A percentile compares a stretch with the other conserved stretches of the same genome.
Evolutionary conservation across 2,797 vertebrate genomes (phyloP).

Genomic region (Pseudomugil tenellus): DNA sequence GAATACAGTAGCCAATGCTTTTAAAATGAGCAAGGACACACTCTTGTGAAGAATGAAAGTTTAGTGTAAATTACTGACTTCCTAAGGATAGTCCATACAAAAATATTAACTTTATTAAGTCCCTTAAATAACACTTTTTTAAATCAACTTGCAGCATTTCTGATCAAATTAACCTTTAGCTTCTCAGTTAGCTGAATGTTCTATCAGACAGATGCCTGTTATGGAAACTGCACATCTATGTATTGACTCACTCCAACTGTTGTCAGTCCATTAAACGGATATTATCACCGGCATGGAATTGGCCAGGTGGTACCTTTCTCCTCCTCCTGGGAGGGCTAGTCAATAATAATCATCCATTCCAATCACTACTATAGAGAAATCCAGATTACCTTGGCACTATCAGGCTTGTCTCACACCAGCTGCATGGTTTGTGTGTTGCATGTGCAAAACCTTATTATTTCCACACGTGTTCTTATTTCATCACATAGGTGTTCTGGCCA

Average conservation of each 20-base stretch:
- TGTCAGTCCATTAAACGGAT: background rate
- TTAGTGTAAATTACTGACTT: constrained; percentile 30
- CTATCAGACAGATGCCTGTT: background rate
- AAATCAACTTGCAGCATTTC: background rate
- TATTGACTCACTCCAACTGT: background rate
- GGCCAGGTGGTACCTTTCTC: background rate
- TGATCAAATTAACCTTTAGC: background rate
- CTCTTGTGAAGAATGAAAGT: constrained; percentile 25
- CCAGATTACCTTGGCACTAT: background rate
- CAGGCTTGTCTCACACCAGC: background rate
- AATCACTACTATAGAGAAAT: background rate
- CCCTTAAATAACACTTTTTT: background rate
- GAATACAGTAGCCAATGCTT: constrained; percentile 39
- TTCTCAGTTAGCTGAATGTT: background rate
- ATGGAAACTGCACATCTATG: background rate
- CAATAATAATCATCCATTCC: background rate
- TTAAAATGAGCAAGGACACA: constrained; percentile 62
- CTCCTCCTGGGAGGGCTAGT: background rate
- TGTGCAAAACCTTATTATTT: background rate
- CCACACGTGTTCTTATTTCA: background rate
- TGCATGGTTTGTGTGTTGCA: background rate
- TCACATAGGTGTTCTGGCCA: background rate
- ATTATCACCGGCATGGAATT: background rate
- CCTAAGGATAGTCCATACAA: constrained; percentile 17
- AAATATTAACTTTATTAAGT: background rate